Evolutionary conservation across 2,797 vertebrate genomes (phyloP), one percentile per base, ranked within the genome.

Genomic region (Psittacula echo): DNA sequence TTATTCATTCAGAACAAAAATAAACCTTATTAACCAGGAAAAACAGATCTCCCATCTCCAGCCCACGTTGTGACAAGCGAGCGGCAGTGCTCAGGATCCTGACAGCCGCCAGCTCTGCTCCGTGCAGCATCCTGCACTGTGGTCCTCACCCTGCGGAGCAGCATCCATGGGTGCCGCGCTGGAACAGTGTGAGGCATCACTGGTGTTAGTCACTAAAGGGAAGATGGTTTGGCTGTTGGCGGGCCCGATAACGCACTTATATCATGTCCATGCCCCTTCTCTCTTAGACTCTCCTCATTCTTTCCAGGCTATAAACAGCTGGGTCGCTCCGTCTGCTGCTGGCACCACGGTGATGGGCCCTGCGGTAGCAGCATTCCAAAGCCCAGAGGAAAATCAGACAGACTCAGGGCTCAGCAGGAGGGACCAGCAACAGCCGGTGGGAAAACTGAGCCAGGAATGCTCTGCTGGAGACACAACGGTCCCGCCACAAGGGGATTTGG

Each of bases 1-100:
- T 97, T 97, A 97, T 97, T 97, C 97, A 97, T 97, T 93, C 23
- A 0, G 94, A 96, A 97, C 95, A 96, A 97, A 98, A 98, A 97
- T 97, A 97, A 97, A 96, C 93, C 95, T 94, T 95, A 97, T 97
- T 96, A 97, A 92, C 94, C 75, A 72, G 96, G 95, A 97, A 97
- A 94, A 97, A 96, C 62, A 97, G 97, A 97, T 90, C 94, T 89
- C 94, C 92, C 66, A 86, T 89, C 87, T 91, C 76, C 87, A 80
- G 58, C 93, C 97, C 95, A 95, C 51, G 9, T 90, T 42, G 56
- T 70, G 95, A 94, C 42, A n/a, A 85, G 92, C 5, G 16, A 86
- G 54, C 62, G 4, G 44, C 7, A 22, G 66, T 1, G 13, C 53
- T 18, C 83, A 78, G 24, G 45, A 44, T 90, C 34, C 32, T 93